Percentiles rank a stretch among this genome's conserved stretches.
Conservation (phyloP, 2,888 invertebrate genomes). For the Iphiclides podalirius region DNA sequence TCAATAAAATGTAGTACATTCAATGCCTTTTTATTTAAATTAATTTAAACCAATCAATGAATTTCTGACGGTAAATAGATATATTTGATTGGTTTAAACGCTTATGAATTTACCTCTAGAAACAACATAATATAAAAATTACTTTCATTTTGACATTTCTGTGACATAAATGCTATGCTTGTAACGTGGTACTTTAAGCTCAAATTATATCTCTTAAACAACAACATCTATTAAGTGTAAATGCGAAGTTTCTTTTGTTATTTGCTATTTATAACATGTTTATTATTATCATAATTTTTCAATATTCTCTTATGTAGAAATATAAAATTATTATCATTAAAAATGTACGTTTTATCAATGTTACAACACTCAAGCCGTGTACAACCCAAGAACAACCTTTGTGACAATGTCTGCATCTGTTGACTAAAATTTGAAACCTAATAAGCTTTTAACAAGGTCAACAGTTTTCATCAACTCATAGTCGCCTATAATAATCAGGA, state of each 20-base stretch:
- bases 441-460: constrained; percentile 81
- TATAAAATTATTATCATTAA: constrained; percentile 3
- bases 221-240: not conserved
- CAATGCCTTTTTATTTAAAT: not conserved
- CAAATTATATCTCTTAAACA: constrained; percentile 4
- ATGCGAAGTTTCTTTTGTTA: not conserved
- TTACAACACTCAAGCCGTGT: constrained; percentile 48
- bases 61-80: not conserved
- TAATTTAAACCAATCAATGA: constrained; percentile 22
- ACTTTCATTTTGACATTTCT: constrained; percentile 28
- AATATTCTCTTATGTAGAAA: not conserved
- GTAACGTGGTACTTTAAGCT: constrained; percentile 39
- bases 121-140: too few species aligned
- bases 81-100: constrained; percentile 27
- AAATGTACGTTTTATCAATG: constrained; percentile 39
- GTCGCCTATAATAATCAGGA: constrained; percentile 73
- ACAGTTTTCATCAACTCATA: constrained; percentile 77
- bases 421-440: constrained; percentile 80
- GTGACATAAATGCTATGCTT: constrained; percentile 46
- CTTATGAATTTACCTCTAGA: constrained; percentile 25
- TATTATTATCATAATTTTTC: not conserved
- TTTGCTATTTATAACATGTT: not conserved
- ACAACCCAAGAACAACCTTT: constrained; percentile 62
- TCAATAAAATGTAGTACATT: not conserved
- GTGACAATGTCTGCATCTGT: constrained; percentile 80